Base-by-base conservation (phyloP, 2,888 invertebrate species). In the Campopleginae sp. region DNA sequence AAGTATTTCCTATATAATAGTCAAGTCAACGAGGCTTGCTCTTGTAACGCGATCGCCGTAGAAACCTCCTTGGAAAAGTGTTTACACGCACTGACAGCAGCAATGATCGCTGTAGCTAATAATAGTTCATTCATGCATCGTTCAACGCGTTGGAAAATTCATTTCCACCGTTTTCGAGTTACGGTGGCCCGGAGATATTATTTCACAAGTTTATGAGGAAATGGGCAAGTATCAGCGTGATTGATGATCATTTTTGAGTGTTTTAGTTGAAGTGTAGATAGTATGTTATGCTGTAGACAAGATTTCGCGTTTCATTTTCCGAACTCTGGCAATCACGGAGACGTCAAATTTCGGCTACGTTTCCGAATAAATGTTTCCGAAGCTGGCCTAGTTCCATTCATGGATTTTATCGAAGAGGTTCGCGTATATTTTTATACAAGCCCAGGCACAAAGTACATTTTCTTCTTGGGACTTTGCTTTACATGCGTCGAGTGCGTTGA, bases 401-500 rank as follows among this genome's bases (percentile, higher is more conserved):
- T 27, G 58, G 14, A 58, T 27, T 33, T 65, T 6, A 33, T 33
- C 33, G 38, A 8, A 65, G n/a, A 2, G 65, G 17, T 19, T 33
- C 19, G 38, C 19, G 38, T 38, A 65, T 38, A n/a, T n/a, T n/a
- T n/a, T n/a, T 23, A n/a, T 10, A 42, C 19, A n/a, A 38, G 12
- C 44, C 10, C 42, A n/a, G n/a, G n/a, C n/a, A 23, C 42, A 19
- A 66, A 23, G 42, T 42, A 66, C 23, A 19, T 66, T 66, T 66
- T 23, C 1, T 19, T 31, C 48, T 71, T 63, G 65, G 63, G 58
- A 80, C 70, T 83, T 80, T 82, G 27, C 54, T 68, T 68, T 33
- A 68, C 61, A 38, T 54, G 14, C 51, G 80, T 51, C 46, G 31
- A 70, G 72, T 46, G 44, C 48, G 63, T 78, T 75, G 63, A 68